These are phyloP conservation scores for Hydractinia symbiolongicarpus DNA, from an alignment of 30 jellyfish, hydroid and myxozoan genomes.

Conservation along the genomic window DNA sequence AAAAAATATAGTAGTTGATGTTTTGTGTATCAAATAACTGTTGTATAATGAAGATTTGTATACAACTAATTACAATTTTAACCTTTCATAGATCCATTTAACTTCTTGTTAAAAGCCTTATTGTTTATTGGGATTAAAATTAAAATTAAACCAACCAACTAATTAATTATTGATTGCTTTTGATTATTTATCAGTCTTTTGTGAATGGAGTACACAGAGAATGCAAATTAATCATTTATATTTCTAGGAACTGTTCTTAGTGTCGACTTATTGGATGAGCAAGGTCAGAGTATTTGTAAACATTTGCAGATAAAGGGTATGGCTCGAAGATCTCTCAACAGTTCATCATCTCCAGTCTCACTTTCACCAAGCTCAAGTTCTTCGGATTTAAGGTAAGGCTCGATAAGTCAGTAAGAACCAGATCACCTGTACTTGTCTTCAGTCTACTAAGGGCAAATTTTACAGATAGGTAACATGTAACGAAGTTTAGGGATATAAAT, in stretches of 20 bases:
- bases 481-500: no score
- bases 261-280: constrained; percentile 14
- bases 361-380: background rate
- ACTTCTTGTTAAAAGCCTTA: no score
- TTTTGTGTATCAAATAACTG: no score
- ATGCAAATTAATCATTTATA: background rate
- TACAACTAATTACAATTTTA: no score
- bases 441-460: no score
- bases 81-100: no score
- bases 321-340: background rate
- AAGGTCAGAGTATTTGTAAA: constrained; percentile 13
- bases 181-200: background rate
- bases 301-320: background rate
- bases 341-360: background rate
- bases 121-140: no score
- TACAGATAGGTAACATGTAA: no score
- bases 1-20: no score
- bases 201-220: background rate
- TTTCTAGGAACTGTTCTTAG: constrained; percentile 14
- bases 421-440: no score
- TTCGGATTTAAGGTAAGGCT: background rate
- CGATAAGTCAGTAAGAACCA: no score
- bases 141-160: background rate
- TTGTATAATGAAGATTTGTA: no score
- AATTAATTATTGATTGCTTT: background rate